Evolutionary conservation across 2,797 vertebrate genomes (phyloP).

Genomic region (Gadopsis bispinosus): DNA sequence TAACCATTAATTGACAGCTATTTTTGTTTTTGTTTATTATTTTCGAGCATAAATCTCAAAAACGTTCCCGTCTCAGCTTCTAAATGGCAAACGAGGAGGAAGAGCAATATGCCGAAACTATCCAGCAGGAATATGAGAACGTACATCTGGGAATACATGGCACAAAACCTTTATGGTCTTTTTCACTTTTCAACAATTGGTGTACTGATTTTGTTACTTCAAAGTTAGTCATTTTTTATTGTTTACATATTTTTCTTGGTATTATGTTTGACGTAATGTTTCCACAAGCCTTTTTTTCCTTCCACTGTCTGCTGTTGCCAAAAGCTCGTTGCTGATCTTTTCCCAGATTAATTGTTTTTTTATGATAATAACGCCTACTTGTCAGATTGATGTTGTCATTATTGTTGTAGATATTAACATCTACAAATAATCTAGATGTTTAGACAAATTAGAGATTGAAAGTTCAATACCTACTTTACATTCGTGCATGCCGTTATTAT

Average conservation of each 20-base stretch:
- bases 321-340: neutral
- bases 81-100: neutral
- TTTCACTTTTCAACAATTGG: neutral
- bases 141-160: neutral
- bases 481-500: neutral
- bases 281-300: neutral
- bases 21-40: neutral
- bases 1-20: neutral
- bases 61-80: too few species aligned
- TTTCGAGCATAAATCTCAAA: neutral
- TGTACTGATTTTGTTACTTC: neutral
- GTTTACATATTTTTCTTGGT: neutral
- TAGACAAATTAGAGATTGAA: neutral
- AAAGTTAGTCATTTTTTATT: neutral
- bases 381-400: neutral
- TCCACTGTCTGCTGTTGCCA: neutral
- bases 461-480: neutral
- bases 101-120: neutral
- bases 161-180: neutral
- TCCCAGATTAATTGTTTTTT: neutral
- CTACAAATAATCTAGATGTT: neutral
- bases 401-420: neutral
- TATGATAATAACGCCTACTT: neutral
- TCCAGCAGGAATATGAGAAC: neutral
- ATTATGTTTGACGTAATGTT: neutral